Base-by-base conservation (phyloP, 2,113 vertebrate genomes). In the Psilopogon haemacephalus region DNA sequence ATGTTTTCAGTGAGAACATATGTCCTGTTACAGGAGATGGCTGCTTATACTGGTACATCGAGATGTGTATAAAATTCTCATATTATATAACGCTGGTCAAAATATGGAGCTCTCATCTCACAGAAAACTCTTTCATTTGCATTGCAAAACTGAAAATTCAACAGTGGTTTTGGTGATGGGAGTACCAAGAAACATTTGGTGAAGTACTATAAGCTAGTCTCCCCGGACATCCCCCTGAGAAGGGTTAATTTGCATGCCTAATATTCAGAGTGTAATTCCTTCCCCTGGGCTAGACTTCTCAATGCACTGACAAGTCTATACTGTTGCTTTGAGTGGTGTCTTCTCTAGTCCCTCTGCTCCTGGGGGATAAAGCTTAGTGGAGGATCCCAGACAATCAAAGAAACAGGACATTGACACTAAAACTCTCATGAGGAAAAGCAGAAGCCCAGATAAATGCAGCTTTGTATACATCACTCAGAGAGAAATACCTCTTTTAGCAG, bases 161-260 rank as follows among this genome's bases (percentile, higher is more conserved):
- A 65, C 27, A 8, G 35, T 86, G 20, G 24, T 86, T 87, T 70
- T 59, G 48, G 37, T 35, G 19, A 52, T 44, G 12, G 23, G n/a
- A 77, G n/a, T 63, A 85, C 15, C 26, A 74, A 59, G 83, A 88
- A 80, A 52, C 33, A 37, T 50, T 91, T 77, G 44, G 46, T 70
- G 40, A 40, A 74, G 9, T 20, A 33, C 28, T 82, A 24, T n/a
- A 71, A 72, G 10, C 52, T 71, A 24, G 15, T 64, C 48, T 86
- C 73, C 27, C 65, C 30, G 54, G 86, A 84, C 52, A 60, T 81
- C 30, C 54, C 26, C 42, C 32, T 60, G 42, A 84, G 84, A 68
- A 84, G 42, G 58, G 80, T 65, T 92, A 86, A 92, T 92, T 89
- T 92, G 77, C 84, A 71, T 94, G 73, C 48, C 80, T 92, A 90